Evolutionary conservation across 2,113 vertebrate species (phyloP).

Genomic region (Drymodes brunneopygia): DNA sequence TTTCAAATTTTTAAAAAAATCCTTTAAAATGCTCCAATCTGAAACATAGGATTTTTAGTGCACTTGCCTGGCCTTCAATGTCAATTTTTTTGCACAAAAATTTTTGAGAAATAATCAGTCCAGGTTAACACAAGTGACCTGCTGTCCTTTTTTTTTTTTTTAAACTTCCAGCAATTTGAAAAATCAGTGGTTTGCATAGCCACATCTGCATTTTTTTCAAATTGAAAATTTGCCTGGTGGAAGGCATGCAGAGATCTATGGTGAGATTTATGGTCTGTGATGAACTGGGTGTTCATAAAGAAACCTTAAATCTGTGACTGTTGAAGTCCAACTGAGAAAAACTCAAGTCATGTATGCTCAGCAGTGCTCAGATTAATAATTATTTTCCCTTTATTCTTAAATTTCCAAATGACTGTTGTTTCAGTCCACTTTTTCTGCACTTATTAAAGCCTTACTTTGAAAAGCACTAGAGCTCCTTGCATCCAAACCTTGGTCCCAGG

Average conservation of each 20-base stretch:
- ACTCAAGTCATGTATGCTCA: not conserved
- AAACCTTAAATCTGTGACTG: not conserved
- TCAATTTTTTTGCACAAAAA: not conserved
- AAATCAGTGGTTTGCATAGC: not conserved
- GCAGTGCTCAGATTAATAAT: not conserved
- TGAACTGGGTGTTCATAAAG: not conserved
- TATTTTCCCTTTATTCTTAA: conserved; percentile 3
- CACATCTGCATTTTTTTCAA: not conserved
- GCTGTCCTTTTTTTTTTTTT: not conserved
- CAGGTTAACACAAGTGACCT: not conserved
- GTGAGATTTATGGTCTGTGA: conserved; percentile 15
- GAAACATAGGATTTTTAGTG: not conserved
- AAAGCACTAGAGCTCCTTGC: not conserved
- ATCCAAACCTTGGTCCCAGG: not conserved
- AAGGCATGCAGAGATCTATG: not conserved
- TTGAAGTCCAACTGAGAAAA: not conserved
- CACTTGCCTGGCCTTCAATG: not conserved
- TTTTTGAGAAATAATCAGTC: not conserved
- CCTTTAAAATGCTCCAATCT: not conserved
- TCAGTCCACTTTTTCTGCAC: not conserved
- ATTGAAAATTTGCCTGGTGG: not conserved
- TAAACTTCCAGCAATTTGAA: not conserved
- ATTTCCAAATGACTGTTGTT: not conserved
- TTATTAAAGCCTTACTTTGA: not conserved
- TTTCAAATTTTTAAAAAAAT: not conserved